Evolutionary conservation across 2,888 invertebrate species (phyloP), one percentile per base, ranked within the genome.

Genomic region (Epirrhoe alternata): DNA sequence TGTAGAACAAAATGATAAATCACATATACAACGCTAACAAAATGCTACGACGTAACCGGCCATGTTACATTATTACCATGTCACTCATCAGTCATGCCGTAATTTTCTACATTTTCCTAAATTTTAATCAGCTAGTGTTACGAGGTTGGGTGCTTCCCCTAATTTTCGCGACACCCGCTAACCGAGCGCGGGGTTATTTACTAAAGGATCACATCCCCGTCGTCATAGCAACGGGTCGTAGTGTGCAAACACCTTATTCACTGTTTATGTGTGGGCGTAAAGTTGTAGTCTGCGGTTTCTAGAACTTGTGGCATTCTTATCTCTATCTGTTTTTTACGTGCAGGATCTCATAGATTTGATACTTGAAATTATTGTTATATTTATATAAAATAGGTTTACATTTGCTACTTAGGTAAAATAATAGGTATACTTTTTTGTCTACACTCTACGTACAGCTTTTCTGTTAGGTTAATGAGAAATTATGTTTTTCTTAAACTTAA

Each of bases 151-250:
- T 84, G 86, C 82, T 87, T 87, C 77, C 79, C 86, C 87, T 89
- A 90, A 90, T 90, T 90, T 89, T 85, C 85, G 84, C 82, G 88
- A 85, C 87, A 87, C 86, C 86, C 86, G 88, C 88, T 90, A 90
- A 87, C 85, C 82, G 84, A 85, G 84, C 86, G 81, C 85, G 84
- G 87, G 53, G 85, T 88, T 88, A 90, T 90, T 85, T 86, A 84
- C 79, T 80, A 78, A 83, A 87, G 86, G 88, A 87, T 86, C 82
- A 79, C 78, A 76, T 77, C 74, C 70, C 70, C 70, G 88, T 89
- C 78, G 78, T 82, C 80, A 83, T 84, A 78, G 82, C 76, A 77
- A 90, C 88, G 73, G 33, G 50, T 66, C 82, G 87, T 88, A 49
- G 86, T 86, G 89, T 74, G 84, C 54, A 73, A 78, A 80, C 79